These are phyloP conservation scores for Hermaeophaga mercurialis DNA, from an alignment of 2,888 invertebrate species.

Conservation along the genomic window DNA sequence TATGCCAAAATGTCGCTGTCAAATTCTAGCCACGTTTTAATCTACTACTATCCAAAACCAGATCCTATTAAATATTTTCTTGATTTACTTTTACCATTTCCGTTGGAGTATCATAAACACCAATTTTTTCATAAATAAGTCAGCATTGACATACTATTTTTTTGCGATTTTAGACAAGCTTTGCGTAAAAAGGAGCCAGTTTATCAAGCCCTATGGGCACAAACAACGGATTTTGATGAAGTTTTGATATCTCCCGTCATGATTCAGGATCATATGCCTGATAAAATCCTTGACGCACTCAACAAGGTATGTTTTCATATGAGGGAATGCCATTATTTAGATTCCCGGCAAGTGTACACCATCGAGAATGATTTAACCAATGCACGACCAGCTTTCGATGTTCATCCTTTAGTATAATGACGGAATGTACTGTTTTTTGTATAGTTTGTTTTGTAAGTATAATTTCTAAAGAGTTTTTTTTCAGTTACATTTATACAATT, in stretches of 20 bases:
- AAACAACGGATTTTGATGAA: slow-evolving; percentile 83
- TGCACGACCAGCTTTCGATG: slow-evolving; percentile 35
- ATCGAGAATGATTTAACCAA: slow-evolving; percentile 37
- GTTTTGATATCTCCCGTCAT: slow-evolving; percentile 88
- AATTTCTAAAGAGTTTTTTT: too few species aligned
- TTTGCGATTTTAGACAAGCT: slow-evolving; percentile 62
- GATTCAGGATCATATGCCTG: slow-evolving; percentile 92
- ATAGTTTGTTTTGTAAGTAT: too few species aligned
- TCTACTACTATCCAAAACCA: too few species aligned
- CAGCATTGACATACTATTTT: background rate
- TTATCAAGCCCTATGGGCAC: slow-evolving; percentile 87
- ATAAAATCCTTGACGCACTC: slow-evolving; percentile 80
- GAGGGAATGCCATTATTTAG: slow-evolving; percentile 20
- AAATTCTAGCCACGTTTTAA: too few species aligned
- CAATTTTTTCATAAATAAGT: too few species aligned
- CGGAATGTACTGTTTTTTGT: too few species aligned
- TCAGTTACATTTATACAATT: too few species aligned
- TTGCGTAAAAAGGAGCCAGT: slow-evolving; percentile 76
- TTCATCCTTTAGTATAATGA: too few species aligned
- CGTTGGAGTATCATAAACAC: too few species aligned
- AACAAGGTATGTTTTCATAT: slow-evolving; percentile 70
- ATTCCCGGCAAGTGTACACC: slow-evolving; percentile 25
- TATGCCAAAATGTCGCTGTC: too few species aligned
- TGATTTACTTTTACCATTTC: too few species aligned
- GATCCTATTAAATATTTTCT: too few species aligned